Base-by-base conservation (phyloP, 2,797 vertebrate genomes). In the Sphenodon punctatus region DNA sequence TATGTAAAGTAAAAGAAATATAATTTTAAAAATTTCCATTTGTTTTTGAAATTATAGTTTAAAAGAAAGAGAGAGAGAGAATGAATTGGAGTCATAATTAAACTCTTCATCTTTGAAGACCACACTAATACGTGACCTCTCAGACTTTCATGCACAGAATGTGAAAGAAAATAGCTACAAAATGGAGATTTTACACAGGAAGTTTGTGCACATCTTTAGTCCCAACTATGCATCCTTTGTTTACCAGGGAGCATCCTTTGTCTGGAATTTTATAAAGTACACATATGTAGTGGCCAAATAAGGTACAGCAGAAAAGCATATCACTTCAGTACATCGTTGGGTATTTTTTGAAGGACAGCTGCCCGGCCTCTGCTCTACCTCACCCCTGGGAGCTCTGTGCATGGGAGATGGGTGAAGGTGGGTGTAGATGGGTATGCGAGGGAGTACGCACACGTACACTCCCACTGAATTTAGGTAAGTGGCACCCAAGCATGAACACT, bases 181-280 rank as follows among this genome's bases (percentile, higher is more conserved):
- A n/a, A n/a, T n/a, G n/a, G n/a, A n/a, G n/a, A n/a, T n/a, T n/a
- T n/a, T n/a, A 55, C 49, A 70, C 27, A 61, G 56, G 22, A 82
- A 30, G 8, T 87, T 84, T 84, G 16, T 36, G 42, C 63, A 67
- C 75, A 66, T 34, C 46, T 75, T 70, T 25, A 87, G 61, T 75
- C 65, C 38, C 51, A 61, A 7, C 12, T 80, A 67, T 66, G 23
- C 1, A n/a, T 45, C 32, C 79, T 55, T 38, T n/a, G 38, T 73
- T 82, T 75, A 30, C 66, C 46, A 43, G 69, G 59, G 27, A 70
- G 17, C 19, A 56, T 30, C 38, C 58, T 20, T 38, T 45, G 6
- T 19, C 42, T 69, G 53, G 43, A 70, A 3, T 19, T 70, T 42
- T 55, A 8, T 19, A 46, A 51, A 46, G 17, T 46, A 61, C 36